A percentile compares a stretch with the other conserved stretches of the same genome.
phyloP scores from a whole-genome alignment of 1,140 invertebrate species.

The Subanguina moxae region DNA sequence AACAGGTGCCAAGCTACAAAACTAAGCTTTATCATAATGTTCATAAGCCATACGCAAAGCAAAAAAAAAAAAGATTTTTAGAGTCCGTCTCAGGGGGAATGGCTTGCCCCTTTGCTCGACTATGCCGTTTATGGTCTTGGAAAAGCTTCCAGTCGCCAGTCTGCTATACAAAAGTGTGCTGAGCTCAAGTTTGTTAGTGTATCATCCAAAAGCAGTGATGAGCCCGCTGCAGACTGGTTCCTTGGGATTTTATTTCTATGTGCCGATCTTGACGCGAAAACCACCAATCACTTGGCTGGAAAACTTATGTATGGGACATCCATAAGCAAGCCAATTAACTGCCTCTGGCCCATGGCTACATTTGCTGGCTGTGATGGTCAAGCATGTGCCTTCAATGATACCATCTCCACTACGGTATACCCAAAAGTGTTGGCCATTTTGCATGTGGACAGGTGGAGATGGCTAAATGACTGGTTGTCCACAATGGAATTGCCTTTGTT shows the following conservation, averaged over 20 bases:
- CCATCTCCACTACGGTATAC: constrained; percentile 11
- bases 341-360: not conserved
- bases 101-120: not conserved
- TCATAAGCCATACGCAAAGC: too few relatives aligned
- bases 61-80: constrained; percentile 1
- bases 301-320: not conserved
- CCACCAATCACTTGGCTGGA: constrained; percentile 10
- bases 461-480: not conserved
- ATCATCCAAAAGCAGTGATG: not conserved
- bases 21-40: too few relatives aligned
- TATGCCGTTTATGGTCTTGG: not conserved
- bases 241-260: constrained; percentile 12
- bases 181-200: not conserved
- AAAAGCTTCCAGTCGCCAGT: not conserved
- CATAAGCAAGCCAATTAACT: not conserved
- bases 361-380: not conserved
- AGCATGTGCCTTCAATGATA: constrained; percentile 8
- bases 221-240: constrained; percentile 14
- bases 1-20: too few relatives aligned
- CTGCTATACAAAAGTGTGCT: not conserved
- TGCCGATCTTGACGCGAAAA: constrained; percentile 13
- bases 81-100: constrained; percentile 1
- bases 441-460: not conserved
- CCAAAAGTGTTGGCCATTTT: constrained; percentile 11
- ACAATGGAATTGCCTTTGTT: constrained; percentile 19